Conservation (phyloP, 2,113 vertebrate genomes). For the Mirounga angustirostris region DNA sequence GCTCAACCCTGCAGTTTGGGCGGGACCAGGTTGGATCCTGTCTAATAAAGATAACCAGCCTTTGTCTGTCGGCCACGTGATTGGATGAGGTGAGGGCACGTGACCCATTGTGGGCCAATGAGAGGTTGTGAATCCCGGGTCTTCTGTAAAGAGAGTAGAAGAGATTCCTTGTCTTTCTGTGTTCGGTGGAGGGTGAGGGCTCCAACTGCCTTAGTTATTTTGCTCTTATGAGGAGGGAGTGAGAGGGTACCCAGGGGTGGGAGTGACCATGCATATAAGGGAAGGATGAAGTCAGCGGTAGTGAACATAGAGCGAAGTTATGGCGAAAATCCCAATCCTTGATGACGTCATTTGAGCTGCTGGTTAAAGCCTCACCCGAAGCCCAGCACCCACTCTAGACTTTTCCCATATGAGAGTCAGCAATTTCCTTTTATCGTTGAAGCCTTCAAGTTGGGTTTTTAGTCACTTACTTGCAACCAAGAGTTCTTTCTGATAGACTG, state of each 20-base stretch:
- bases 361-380: neutral
- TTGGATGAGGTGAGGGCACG: neutral
- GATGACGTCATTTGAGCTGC: neutral
- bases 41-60: neutral
- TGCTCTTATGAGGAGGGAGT: neutral
- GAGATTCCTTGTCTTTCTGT: neutral
- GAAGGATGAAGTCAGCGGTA: neutral
- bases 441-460: neutral
- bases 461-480: neutral
- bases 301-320: neutral
- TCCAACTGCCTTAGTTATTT: neutral
- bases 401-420: neutral
- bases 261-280: neutral
- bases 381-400: neutral
- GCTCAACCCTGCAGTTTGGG: neutral
- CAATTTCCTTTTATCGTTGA: neutral
- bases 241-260: fast-evolving
- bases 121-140: neutral
- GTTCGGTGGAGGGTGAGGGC: neutral
- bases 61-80: neutral
- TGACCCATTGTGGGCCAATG: neutral
- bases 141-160: neutral
- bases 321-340: neutral
- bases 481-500: neutral
- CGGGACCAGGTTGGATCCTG: neutral